Percentiles rank a stretch among this genome's conserved stretches.
phyloP scores from a whole-genome alignment of 2,113 vertebrate species.

The Petromus typicus region DNA sequence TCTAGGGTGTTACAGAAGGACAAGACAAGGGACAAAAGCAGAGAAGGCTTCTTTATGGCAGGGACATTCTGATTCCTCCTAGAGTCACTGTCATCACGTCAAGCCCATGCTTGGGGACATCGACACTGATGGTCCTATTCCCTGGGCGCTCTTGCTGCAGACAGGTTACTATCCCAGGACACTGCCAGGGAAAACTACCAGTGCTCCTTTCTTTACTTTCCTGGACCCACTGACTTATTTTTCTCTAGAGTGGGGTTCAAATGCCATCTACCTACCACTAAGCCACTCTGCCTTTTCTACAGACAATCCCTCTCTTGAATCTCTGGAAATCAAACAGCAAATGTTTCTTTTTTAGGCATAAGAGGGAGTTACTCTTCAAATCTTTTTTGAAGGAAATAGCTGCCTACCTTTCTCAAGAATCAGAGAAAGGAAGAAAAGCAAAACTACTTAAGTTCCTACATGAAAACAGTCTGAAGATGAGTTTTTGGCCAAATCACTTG shows the following conservation, averaged over 20 bases:
- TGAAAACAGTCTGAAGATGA: conserved; percentile 55
- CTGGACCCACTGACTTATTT: neutral
- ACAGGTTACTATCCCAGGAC: neutral
- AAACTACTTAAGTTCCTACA: conserved; percentile 35
- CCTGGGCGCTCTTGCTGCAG: neutral
- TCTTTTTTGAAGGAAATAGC: conserved; percentile 9
- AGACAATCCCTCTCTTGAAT: neutral
- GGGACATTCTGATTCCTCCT: neutral
- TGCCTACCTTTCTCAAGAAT: conserved; percentile 30
- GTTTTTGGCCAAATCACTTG: conserved; percentile 63
- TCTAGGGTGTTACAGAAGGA: neutral
- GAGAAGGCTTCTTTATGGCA: neutral
- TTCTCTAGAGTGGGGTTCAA: neutral
- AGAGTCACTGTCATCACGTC: neutral
- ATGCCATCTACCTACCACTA: neutral
- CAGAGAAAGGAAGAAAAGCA: conserved; percentile 4
- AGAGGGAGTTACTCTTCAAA: conserved; percentile 37
- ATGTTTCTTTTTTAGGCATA: conserved; percentile 8
- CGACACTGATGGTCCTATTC: no score
- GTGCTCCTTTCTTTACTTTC: neutral
- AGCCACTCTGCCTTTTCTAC: neutral
- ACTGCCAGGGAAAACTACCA: neutral
- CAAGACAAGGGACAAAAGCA: neutral
- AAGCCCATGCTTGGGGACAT: neutral
- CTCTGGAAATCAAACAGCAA: neutral